phyloP scores from a whole-genome alignment of 2,797 vertebrate genomes.

The Calcarius lapponicus region DNA sequence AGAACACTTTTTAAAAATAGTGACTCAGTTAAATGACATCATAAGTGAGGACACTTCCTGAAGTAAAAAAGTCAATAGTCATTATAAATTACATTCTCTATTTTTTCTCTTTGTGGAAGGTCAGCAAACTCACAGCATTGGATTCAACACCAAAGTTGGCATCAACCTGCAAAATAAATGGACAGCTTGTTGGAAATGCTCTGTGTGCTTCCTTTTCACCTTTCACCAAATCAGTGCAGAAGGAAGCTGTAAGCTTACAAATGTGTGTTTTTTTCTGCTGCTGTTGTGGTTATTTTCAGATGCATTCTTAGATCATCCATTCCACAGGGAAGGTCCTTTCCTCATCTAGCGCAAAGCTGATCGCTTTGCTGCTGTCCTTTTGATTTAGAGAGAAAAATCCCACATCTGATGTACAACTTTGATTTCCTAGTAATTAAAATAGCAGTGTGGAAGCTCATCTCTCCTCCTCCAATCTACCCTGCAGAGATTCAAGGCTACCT shows the following conservation, averaged over 20 bases:
- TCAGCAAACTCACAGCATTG: background rate
- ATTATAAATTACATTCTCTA: background rate
- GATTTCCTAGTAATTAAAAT: slow-evolving; percentile 56
- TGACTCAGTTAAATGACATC: background rate
- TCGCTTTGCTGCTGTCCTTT: background rate
- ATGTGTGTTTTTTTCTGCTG: background rate
- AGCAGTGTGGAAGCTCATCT: background rate
- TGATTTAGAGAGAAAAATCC: slow-evolving; percentile 38
- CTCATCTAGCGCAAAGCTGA: background rate
- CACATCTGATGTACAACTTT: slow-evolving; percentile 37
- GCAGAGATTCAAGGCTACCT: slow-evolving; percentile 21
- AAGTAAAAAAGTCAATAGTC: background rate
- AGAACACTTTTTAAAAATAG: background rate
- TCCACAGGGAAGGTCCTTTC: slow-evolving; percentile 15
- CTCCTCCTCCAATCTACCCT: background rate
- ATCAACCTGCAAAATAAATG: background rate
- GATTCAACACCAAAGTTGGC: background rate
- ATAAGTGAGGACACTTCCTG: background rate
- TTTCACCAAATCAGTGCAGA: background rate
- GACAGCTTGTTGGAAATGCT: background rate
- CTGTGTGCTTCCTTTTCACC: background rate
- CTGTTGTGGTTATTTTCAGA: slow-evolving; percentile 24
- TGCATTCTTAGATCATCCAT: slow-evolving; percentile 13
- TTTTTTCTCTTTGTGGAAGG: background rate
- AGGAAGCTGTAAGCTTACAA: background rate